Evolutionary conservation across 2,113 vertebrate species (phyloP), one percentile per base, ranked within the genome.

Genomic region (Trachemys scripta): DNA sequence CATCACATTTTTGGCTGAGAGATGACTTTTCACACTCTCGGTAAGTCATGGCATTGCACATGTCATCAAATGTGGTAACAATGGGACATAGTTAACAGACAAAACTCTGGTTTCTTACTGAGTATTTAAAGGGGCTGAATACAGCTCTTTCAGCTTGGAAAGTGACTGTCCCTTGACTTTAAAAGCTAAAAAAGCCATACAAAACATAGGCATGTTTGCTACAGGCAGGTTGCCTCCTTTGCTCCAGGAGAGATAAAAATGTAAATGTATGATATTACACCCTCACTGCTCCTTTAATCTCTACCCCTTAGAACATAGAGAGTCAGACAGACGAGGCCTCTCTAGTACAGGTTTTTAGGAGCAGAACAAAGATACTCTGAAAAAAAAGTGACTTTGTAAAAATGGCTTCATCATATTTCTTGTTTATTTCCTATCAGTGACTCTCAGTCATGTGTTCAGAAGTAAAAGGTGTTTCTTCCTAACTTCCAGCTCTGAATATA

Each of bases 61-160:
- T 93, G 94, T 84, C 83, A 85, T 97, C 92, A 94, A 47, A 62
- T 96, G 91, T 96, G 93, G 85, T 90, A 97, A 96, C 80, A 96
- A 93, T 91, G 85, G 92, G 88, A 96, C 85, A 72, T 87, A 87
- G 96, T 91, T 94, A 93, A 94, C 81, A 95, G 95, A 95, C 92
- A 96, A 96, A 91, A 69, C 47, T 93, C 75, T 91, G 87, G 0
- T 80, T 95, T 75, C 27, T 90, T 45, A 65, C 47, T 2, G 87
- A 94, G 10, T 20, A 35, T 84, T 93, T 92, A 94, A 94, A 88
- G 65, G 84, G 31, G 31, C 47, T 91, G 92, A 96, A 80, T 92
- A 47, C 57, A 95, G 49, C 82, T 90, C 31, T 85, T 91, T 93
- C 93, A 95, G 31, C 85, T 47, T 31, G 82, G 35, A 87, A 92